Percentiles rank a stretch among this genome's conserved stretches.
These are phyloP conservation scores for Rafetus swinhoei DNA, from an alignment of 2,113 vertebrate genomes.

Conservation along the genomic window DNA sequence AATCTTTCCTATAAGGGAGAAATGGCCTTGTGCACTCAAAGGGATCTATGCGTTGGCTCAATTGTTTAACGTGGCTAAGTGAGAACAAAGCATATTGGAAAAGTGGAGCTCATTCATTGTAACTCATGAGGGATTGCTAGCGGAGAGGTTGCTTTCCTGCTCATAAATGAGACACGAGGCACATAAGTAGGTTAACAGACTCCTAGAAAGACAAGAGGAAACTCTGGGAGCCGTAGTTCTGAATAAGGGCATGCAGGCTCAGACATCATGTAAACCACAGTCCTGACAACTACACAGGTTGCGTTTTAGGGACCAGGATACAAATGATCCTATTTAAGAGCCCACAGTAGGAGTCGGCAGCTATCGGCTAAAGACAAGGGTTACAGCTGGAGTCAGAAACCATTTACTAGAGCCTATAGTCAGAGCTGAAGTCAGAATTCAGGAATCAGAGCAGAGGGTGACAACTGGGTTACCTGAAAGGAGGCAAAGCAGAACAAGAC, in stretches of 20 bases:
- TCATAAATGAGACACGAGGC: neutral
- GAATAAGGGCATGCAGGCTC: neutral
- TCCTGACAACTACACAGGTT: neutral
- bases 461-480: neutral
- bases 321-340: no score
- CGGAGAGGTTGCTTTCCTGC: neutral
- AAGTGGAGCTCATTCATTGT: slow-evolving; percentile 35
- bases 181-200: neutral
- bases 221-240: neutral
- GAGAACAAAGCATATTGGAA: slow-evolving; percentile 32
- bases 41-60: slow-evolving; percentile 1
- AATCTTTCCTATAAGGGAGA: neutral
- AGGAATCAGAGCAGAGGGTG: neutral
- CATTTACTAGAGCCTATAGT: neutral
- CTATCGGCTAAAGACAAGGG: neutral
- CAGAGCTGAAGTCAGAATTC: neutral
- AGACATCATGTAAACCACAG: neutral
- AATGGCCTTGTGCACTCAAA: neutral
- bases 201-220: neutral
- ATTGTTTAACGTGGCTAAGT: slow-evolving; percentile 29
- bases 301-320: neutral
- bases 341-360: no score
- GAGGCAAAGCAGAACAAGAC: neutral
- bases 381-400: neutral
- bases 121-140: slow-evolving; percentile 9